Evolutionary conservation across 2,888 invertebrate genomes (phyloP).

Genomic region (Drosophila tanythrix): DNA sequence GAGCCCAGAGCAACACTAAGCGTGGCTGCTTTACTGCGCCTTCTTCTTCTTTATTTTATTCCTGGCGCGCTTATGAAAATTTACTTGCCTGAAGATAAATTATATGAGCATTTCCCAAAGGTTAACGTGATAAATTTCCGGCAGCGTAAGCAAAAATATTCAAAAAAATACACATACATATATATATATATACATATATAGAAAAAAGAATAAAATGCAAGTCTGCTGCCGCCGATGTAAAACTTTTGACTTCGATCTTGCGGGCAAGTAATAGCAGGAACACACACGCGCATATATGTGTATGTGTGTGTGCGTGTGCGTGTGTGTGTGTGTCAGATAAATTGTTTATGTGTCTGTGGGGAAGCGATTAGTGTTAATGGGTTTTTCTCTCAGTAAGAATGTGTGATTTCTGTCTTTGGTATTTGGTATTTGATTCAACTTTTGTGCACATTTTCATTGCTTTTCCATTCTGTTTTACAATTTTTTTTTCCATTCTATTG

Average conservation of each 20-base stretch:
- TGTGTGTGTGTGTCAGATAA: slow-evolving; percentile 70
- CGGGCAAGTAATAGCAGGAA: slow-evolving; percentile 61
- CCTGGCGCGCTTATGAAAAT: slow-evolving; percentile 61
- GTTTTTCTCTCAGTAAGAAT: slow-evolving; percentile 68
- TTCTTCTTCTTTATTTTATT: slow-evolving; percentile 27
- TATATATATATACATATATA: background rate
- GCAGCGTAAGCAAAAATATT: slow-evolving; percentile 79
- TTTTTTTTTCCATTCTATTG: slow-evolving; percentile 14
- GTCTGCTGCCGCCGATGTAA: slow-evolving; percentile 61
- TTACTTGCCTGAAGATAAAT: slow-evolving; percentile 79
- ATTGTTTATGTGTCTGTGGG: slow-evolving; percentile 82
- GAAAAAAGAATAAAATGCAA: slow-evolving; percentile 47
- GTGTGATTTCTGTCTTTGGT: slow-evolving; percentile 72
- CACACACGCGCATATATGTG: slow-evolving; percentile 41
- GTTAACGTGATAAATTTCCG: slow-evolving; percentile 80
- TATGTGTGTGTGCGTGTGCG: slow-evolving; percentile 35
- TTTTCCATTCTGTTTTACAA: slow-evolving; percentile 44
- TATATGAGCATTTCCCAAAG: slow-evolving; percentile 82
- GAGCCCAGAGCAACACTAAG: slow-evolving; percentile 33
- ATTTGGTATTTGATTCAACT: slow-evolving; percentile 72
- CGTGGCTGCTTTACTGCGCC: slow-evolving; percentile 15
- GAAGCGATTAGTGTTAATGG: slow-evolving; percentile 83
- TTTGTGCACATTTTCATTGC: slow-evolving; percentile 68
- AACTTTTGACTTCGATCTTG: slow-evolving; percentile 73
- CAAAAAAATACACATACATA: slow-evolving; percentile 11